Conservation (phyloP, 2,888 invertebrate species). For the Tribolium freemani region DNA sequence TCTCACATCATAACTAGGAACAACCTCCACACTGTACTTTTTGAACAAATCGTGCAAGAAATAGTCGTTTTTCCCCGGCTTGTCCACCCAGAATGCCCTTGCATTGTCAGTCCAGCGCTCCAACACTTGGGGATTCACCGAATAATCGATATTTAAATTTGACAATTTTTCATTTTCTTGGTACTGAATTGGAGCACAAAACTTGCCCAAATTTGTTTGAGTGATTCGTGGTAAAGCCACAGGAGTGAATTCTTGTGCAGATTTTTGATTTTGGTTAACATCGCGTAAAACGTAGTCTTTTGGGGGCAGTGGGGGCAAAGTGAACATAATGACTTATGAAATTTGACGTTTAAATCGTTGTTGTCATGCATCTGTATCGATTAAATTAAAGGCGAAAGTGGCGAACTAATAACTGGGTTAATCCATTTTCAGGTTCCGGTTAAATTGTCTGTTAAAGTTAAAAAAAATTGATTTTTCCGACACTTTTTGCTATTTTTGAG, state of each 20-base stretch:
- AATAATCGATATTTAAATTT: conserved; percentile 47
- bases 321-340: conserved; percentile 58
- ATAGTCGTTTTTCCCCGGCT: conserved; percentile 72
- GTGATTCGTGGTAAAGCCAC: conserved; percentile 68
- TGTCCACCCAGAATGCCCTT: conserved; percentile 72
- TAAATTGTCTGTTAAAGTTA: no score
- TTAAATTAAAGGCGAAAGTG: conserved; percentile 11
- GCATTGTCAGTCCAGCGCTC: conserved; percentile 69
- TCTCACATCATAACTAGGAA: conserved; percentile 57
- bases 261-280: conserved; percentile 57
- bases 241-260: conserved; percentile 68
- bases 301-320: conserved; percentile 62
- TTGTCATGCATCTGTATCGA: conserved; percentile 27
- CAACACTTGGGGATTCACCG: conserved; percentile 58
- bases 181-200: conserved; percentile 68
- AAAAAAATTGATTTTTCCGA: no score
- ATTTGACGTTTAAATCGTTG: conserved; percentile 24
- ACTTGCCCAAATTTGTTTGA: conserved; percentile 69
- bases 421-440: neutral
- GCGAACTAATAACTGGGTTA: neutral
- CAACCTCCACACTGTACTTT: conserved; percentile 62
- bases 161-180: conserved; percentile 67
- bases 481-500: no score
- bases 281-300: conserved; percentile 62
- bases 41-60: conserved; percentile 70